phyloP scores from a whole-genome alignment of 2,113 vertebrate species.

The Salvelinus fontinalis region DNA sequence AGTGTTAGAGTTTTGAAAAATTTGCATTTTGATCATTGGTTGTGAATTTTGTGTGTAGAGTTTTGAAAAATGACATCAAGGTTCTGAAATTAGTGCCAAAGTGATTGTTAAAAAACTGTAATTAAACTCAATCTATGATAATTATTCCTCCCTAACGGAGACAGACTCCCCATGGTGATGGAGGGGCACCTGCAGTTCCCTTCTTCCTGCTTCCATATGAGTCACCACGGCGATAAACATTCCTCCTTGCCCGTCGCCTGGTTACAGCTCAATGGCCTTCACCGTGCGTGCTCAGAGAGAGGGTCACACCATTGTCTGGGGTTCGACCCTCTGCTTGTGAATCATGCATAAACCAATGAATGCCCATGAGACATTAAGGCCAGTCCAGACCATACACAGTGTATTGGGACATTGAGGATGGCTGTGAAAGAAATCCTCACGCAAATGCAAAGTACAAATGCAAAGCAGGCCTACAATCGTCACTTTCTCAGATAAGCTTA shows the following conservation, averaged over 20 bases:
- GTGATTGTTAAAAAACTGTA: too few species aligned
- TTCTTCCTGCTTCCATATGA: conserved; percentile 38
- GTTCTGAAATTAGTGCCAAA: too few species aligned
- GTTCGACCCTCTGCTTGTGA: not conserved
- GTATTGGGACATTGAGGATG: not conserved
- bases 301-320: conserved; percentile 23
- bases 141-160: not conserved
- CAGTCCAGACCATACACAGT: not conserved
- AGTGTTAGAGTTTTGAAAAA: too few species aligned
- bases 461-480: too few species aligned
- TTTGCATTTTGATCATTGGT: too few species aligned
- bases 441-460: not conserved
- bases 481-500: too few species aligned
- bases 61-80: too few species aligned
- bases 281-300: conserved; percentile 1
- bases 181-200: not conserved
- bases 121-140: conserved; percentile 11
- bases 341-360: conserved; percentile 6
- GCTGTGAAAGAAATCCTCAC: not conserved
- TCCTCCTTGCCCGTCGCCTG: conserved; percentile 42
- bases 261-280: conserved; percentile 36
- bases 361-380: conserved; percentile 10
- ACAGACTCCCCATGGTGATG: not conserved
- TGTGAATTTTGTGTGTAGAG: too few species aligned
- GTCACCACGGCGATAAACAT: conserved; percentile 38